Conservation (phyloP, 2,888 invertebrate species). For the Thelaira solivaga region DNA sequence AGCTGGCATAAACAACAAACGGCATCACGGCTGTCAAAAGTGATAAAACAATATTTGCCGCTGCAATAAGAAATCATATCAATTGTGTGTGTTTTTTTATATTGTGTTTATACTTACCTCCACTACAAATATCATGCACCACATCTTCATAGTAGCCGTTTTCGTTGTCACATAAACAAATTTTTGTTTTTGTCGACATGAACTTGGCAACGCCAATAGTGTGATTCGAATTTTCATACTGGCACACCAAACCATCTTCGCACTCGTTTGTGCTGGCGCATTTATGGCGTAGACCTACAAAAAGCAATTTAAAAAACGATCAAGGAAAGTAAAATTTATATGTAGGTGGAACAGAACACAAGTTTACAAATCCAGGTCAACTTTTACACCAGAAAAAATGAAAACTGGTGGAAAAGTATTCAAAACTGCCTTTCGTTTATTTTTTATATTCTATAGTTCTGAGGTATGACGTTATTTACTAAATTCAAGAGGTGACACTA, state of each 20-base stretch:
- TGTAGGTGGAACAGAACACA: too few relatives aligned
- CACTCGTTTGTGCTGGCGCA: constrained; percentile 82
- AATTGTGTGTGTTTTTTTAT: not conserved
- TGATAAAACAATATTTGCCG: constrained; percentile 67
- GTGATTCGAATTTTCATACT: constrained; percentile 79
- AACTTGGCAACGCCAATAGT: constrained; percentile 76
- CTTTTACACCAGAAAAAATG: too few relatives aligned
- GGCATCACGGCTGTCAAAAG: constrained; percentile 69
- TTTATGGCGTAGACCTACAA: constrained; percentile 77
- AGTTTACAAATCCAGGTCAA: too few relatives aligned
- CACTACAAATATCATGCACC: constrained; percentile 81
- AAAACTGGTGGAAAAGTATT: too few relatives aligned
- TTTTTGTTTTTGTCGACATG: constrained; percentile 78
- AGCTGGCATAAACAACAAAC: constrained; percentile 68
- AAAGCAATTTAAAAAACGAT: not conserved
- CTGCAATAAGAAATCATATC: constrained; percentile 63
- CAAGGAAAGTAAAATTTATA: too few relatives aligned
- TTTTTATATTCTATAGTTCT: too few relatives aligned
- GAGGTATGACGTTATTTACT: too few relatives aligned
- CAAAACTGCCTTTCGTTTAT: too few relatives aligned
- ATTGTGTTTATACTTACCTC: constrained; percentile 71
- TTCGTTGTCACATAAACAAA: constrained; percentile 81
- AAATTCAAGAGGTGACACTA: too few relatives aligned
- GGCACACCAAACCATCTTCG: constrained; percentile 81
- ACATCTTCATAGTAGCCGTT: constrained; percentile 81